Evolutionary conservation across 2,797 vertebrate species (phyloP), one percentile per base, ranked within the genome.

Genomic region (Pseudochromis fuscus): DNA sequence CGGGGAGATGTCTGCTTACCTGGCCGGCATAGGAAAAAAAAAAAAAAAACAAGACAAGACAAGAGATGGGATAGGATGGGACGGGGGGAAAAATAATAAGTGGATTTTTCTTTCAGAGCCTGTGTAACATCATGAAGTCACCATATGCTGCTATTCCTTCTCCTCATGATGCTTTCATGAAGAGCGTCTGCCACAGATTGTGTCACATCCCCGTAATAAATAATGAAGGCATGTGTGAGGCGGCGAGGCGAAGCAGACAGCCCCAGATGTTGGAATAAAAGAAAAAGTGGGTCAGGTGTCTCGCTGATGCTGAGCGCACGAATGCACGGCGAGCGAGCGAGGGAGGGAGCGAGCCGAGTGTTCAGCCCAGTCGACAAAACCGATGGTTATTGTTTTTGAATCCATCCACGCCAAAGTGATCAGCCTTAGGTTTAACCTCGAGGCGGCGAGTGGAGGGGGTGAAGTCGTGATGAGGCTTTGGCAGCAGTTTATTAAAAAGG

Each of bases 241-340:
- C 13, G 5, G 37, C 10, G 25, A 37, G 55, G 37, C 33, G 40
- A 76, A 49, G 79, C 82, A 83, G 82, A 84, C 75, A 44, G 84
- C 21, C 71, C 72, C 87, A 85, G 87, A 89, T 88, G 89, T 88
- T 77, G 24, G 67, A 72, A 57, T 78, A 55, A 62, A 69, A 33
- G 31, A 49, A 73, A 50, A 91, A 90, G 79, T 87, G 81, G 88
- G 85, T 89, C 87, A 88, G 82, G 79, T 73, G 81, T 83, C 74
- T 75, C 1, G 65, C 23, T 77, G 81, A 81, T 24, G 78, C 59
- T 4, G 7, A 65, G 35, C 33, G 15, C 48, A 11, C 4, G 7
- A 65, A 40, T 16, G n/a, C 67, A 24, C 0, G 55, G 49, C 7
- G 48, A 59, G 55, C n/a, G n/a, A n/a, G n/a, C n/a, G n/a, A n/a